Evolutionary conservation across 1,140 invertebrate genomes (phyloP).

Genomic region (Schlechtendalia chinensis): DNA sequence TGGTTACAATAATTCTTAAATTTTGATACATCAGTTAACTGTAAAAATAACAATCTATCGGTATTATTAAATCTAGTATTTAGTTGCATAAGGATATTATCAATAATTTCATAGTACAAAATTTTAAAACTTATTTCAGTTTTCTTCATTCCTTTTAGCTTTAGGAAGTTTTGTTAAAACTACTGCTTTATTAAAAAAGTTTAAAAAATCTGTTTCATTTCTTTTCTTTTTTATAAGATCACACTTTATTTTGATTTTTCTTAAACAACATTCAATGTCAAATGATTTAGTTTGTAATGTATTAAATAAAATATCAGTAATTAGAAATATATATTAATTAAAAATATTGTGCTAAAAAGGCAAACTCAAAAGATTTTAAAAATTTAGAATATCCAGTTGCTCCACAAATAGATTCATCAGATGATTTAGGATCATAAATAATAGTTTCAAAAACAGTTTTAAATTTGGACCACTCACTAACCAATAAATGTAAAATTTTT

Average conservation of each 20-base stretch:
- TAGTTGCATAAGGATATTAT: background rate
- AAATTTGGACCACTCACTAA: background rate
- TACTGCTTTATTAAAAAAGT: background rate
- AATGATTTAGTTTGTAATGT: background rate
- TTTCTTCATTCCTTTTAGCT: background rate
- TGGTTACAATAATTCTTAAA: background rate
- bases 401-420: constrained; percentile 11
- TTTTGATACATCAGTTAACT: constrained; percentile 16
- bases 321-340: constrained; percentile 3
- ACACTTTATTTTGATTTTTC: too few relatives aligned
- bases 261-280: background rate
- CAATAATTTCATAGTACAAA: constrained; percentile 22
- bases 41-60: too few relatives aligned
- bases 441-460: constrained; percentile 5
- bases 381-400: background rate
- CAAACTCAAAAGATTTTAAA: constrained; percentile 2
- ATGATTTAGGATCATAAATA: background rate
- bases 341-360: constrained; percentile 1
- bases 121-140: background rate
- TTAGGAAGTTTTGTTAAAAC: background rate
- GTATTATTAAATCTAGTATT: background rate
- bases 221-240: background rate
- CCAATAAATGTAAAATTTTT: constrained; percentile 20
- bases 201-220: background rate
- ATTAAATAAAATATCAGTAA: background rate